Percentiles rank a stretch among this genome's conserved stretches.
Conservation (phyloP, 2,113 vertebrate genomes). For the Peromyscus maniculatus region DNA sequence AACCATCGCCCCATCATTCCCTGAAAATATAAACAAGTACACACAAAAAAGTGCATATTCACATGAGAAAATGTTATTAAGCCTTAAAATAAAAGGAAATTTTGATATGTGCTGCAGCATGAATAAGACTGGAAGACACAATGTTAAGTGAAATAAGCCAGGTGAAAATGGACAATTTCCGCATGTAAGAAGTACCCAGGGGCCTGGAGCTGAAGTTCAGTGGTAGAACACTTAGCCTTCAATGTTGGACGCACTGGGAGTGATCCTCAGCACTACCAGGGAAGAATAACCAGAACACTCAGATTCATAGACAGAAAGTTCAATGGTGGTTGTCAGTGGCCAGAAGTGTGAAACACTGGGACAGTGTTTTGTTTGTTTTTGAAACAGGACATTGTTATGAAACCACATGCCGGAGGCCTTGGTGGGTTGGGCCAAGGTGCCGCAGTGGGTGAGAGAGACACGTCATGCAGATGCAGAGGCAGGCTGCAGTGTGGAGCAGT, state of each 20-base stretch:
- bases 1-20: background rate
- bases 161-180: background rate
- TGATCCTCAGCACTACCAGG: background rate
- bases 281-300: background rate
- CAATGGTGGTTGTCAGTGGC: background rate
- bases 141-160: background rate
- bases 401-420: too few species aligned
- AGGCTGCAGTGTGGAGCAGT: too few species aligned
- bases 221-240: background rate
- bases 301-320: background rate
- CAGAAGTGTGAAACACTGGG: background rate
- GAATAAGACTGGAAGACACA: background rate
- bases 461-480: too few species aligned
- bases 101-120: background rate
- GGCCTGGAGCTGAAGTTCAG: background rate
- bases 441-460: too few species aligned
- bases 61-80: background rate
- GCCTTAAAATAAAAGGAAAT: conserved; percentile 12
- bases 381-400: background rate
- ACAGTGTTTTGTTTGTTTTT: background rate
- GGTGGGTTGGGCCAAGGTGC: too few species aligned
- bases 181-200: background rate
- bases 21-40: too few species aligned
- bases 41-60: background rate
- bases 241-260: background rate